Evolutionary conservation across 1,140 invertebrate species (phyloP).

Genomic region (Goniozus legneri): DNA sequence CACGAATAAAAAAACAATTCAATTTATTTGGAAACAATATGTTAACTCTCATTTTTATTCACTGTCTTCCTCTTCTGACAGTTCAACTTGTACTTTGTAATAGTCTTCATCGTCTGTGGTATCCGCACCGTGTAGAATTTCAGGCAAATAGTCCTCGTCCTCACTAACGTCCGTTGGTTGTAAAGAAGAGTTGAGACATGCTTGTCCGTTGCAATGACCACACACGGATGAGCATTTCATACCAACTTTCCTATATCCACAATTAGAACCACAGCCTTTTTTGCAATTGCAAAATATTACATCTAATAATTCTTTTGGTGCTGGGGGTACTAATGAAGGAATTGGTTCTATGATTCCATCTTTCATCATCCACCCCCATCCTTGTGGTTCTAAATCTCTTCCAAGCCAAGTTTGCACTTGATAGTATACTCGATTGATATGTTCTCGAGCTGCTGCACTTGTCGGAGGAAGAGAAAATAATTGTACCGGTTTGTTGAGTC

Average conservation of each 20-base stretch:
- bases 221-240: slow-evolving; percentile 32
- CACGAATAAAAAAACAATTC: no score
- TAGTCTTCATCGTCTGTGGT: no score
- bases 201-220: slow-evolving; percentile 25
- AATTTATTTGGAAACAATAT: no score
- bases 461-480: slow-evolving; percentile 25
- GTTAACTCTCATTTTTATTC: no score
- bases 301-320: slow-evolving; percentile 27
- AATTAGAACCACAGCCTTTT: slow-evolving; percentile 19
- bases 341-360: slow-evolving; percentile 38
- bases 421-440: slow-evolving; percentile 41
- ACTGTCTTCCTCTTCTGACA: no score
- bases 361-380: slow-evolving; percentile 38
- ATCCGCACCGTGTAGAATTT: no score
- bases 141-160: no score
- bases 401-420: slow-evolving; percentile 47
- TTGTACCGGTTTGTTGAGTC: background rate
- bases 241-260: slow-evolving; percentile 34
- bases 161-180: background rate
- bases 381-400: slow-evolving; percentile 38
- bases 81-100: no score
- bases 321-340: slow-evolving; percentile 28
- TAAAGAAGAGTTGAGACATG: slow-evolving; percentile 15
- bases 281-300: slow-evolving; percentile 33
- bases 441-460: slow-evolving; percentile 15